Percentiles rank a stretch among this genome's conserved stretches.
These are phyloP conservation scores for Trichonephila clavipes DNA, from an alignment of 1,140 invertebrate species.

Conservation along the genomic window DNA sequence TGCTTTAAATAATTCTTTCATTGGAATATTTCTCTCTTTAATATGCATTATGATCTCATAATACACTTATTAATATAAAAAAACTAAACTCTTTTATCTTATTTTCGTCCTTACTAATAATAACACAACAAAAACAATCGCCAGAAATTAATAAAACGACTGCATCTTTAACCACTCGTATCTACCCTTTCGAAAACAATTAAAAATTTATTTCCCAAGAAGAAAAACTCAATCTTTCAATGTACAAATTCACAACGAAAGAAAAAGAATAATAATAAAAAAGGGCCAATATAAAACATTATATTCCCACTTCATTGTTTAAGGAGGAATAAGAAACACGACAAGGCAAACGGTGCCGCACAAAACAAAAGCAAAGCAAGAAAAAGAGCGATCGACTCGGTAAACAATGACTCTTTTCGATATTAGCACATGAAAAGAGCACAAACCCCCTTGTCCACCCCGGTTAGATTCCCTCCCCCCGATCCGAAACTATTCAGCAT, in stretches of 20 bases:
- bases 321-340: constrained; percentile 39
- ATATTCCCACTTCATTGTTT: constrained; percentile 15
- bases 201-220: neutral
- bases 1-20: too few species aligned
- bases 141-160: neutral
- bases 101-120: too few species aligned
- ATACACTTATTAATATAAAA: too few species aligned
- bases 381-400: constrained; percentile 18
- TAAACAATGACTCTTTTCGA: constrained; percentile 71
- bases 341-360: constrained; percentile 6
- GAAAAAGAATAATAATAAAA: neutral
- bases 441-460: constrained; percentile 18
- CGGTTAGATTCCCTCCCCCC: neutral
- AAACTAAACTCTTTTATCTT: too few species aligned
- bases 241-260: neutral
- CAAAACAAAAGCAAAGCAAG: constrained; percentile 15
- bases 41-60: too few species aligned
- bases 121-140: too few species aligned
- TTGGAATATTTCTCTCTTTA: too few species aligned
- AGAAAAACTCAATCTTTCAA: constrained; percentile 9
- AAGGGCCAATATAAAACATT: constrained; percentile 1
- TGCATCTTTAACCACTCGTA: neutral
- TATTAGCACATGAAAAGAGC: constrained; percentile 74
- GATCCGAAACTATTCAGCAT: constrained; percentile 68
- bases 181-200: neutral